A percentile compares a stretch with the other conserved stretches of the same genome.
phyloP scores from a whole-genome alignment of 1,140 invertebrate species.

The Drosophila ananassae region DNA sequence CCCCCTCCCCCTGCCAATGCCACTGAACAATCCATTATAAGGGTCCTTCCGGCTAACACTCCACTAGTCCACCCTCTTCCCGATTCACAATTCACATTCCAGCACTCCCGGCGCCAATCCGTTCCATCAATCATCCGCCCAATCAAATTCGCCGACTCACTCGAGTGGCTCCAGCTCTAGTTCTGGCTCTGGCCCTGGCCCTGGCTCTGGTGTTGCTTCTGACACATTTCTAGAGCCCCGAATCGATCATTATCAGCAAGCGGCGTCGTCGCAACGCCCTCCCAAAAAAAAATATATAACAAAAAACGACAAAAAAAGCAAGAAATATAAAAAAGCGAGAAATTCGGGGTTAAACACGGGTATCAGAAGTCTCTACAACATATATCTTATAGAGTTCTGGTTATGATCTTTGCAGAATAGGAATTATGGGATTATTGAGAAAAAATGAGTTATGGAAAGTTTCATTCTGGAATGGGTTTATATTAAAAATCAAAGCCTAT shows the following conservation, averaged over 20 bases:
- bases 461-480: too few species aligned
- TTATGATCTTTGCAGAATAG: not conserved
- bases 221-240: conserved; percentile 68
- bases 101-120: conserved; percentile 9
- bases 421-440: not conserved
- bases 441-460: too few species aligned
- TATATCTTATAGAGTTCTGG: too few species aligned
- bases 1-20: not conserved
- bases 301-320: not conserved
- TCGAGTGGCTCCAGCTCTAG: conserved; percentile 15
- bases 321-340: not conserved
- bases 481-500: too few species aligned
- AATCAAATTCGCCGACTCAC: conserved; percentile 54
- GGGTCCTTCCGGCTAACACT: conserved; percentile 35
- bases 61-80: conserved; percentile 12
- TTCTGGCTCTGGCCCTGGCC: not conserved
- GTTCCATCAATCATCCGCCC: conserved; percentile 46
- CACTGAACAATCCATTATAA: conserved; percentile 38
- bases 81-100: not conserved
- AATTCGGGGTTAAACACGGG: not conserved
- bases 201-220: conserved; percentile 62
- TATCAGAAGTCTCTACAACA: not conserved
- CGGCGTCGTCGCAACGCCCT: conserved; percentile 60
- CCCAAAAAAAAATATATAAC: conserved; percentile 24
- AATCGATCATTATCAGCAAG: conserved; percentile 70